These are phyloP conservation scores for Xyrauchen texanus DNA, from an alignment of 2,113 vertebrate genomes.

Conservation along the genomic window DNA sequence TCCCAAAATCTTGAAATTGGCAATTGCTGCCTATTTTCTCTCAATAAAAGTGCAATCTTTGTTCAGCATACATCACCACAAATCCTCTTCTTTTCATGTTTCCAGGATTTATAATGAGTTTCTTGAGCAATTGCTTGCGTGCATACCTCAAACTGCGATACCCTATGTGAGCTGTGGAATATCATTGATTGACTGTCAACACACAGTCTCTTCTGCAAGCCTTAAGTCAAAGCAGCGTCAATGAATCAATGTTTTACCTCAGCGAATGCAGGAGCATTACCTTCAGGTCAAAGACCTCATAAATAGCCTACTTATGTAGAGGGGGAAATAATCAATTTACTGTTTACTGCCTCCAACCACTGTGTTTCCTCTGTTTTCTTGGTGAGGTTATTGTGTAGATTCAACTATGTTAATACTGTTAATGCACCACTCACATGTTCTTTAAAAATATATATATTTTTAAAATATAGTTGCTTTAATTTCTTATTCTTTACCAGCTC, in stretches of 20 bases:
- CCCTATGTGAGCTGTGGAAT: conserved; percentile 12
- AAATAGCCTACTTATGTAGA: conserved; percentile 17
- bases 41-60: conserved; percentile 2
- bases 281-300: conserved; percentile 28
- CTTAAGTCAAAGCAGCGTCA: conserved; percentile 28
- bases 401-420: too few species aligned
- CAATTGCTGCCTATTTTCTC: conserved; percentile 4
- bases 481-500: neutral
- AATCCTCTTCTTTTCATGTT: neutral
- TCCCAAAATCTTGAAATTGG: neutral
- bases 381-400: neutral
- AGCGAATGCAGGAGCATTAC: conserved; percentile 21
- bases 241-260: conserved; percentile 37
- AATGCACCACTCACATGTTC: too few species aligned
- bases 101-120: conserved; percentile 19
- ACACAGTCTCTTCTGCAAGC: conserved; percentile 22
- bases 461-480: neutral
- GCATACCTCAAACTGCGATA: neutral
- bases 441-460: too few species aligned
- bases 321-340: neutral
- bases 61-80: neutral
- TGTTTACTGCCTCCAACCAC: neutral
- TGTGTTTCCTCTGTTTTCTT: neutral
- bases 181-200: conserved; percentile 43
- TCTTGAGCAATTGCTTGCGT: conserved; percentile 8